These are phyloP conservation scores for Microctonus hyperodae DNA, from an alignment of 2,888 invertebrate genomes.

Conservation along the genomic window DNA sequence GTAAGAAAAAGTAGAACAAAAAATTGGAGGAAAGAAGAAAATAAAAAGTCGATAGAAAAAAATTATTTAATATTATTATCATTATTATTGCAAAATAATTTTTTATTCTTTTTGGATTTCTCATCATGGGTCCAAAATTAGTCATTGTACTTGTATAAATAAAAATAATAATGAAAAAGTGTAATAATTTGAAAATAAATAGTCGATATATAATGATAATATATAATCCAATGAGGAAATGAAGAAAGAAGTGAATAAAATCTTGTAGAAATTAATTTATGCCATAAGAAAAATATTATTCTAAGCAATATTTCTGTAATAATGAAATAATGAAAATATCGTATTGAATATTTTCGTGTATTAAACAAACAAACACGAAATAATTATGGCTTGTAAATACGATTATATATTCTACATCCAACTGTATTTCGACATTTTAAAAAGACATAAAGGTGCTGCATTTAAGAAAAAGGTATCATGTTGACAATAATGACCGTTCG, in stretches of 20 bases:
- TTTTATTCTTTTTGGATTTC: conserved; percentile 50
- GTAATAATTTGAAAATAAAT: conserved; percentile 15
- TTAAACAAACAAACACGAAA: conserved; percentile 2
- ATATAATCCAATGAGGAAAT: conserved; percentile 21
- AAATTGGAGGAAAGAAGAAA: not conserved
- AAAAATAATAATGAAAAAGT: conserved; percentile 28
- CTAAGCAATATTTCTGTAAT: conserved; percentile 49
- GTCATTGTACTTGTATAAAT: conserved; percentile 50
- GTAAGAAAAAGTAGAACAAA: not conserved
- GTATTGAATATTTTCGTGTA: not conserved
- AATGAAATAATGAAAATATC: conserved; percentile 30
- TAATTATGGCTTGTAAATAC: not conserved
- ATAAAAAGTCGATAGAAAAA: conserved; percentile 2
- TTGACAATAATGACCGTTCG: conserved; percentile 60
- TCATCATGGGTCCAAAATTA: conserved; percentile 59
- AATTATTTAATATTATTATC: conserved; percentile 26
- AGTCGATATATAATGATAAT: conserved; percentile 16
- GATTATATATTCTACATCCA: conserved; percentile 13
- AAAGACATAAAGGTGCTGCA: conserved; percentile 49
- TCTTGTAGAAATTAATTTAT: conserved; percentile 37
- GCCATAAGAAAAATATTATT: conserved; percentile 39
- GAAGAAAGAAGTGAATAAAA: conserved; percentile 18
- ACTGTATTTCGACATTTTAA: conserved; percentile 23
- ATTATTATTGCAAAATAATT: too few relatives aligned
- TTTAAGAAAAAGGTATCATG: conserved; percentile 46